A percentile compares a stretch with the other conserved stretches of the same genome.
phyloP scores from a whole-genome alignment of 2,888 invertebrate species.

The Eledone cirrhosa region DNA sequence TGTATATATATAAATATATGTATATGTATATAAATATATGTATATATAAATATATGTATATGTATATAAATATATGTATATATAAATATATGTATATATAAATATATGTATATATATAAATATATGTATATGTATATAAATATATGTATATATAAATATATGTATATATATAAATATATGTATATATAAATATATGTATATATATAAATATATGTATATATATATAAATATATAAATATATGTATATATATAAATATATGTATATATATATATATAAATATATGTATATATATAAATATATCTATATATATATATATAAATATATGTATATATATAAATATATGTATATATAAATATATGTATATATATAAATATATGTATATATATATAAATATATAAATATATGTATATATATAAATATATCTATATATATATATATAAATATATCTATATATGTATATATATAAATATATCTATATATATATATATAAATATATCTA shows the following conservation, averaged over 20 bases:
- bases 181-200: background rate
- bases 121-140: background rate
- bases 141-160: background rate
- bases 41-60: background rate
- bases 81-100: background rate
- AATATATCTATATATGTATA: too few species aligned
- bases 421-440: background rate
- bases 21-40: background rate
- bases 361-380: background rate
- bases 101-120: background rate
- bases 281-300: background rate
- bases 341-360: background rate
- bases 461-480: too few species aligned
- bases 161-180: background rate
- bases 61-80: background rate
- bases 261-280: background rate
- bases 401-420: background rate
- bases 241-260: background rate
- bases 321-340: background rate
- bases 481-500: too few species aligned
- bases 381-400: background rate
- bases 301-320: background rate
- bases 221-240: background rate
- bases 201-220: background rate
- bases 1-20: background rate